phyloP scores from a whole-genome alignment of 2,797 vertebrate species.

The Cuniculus paca region DNA sequence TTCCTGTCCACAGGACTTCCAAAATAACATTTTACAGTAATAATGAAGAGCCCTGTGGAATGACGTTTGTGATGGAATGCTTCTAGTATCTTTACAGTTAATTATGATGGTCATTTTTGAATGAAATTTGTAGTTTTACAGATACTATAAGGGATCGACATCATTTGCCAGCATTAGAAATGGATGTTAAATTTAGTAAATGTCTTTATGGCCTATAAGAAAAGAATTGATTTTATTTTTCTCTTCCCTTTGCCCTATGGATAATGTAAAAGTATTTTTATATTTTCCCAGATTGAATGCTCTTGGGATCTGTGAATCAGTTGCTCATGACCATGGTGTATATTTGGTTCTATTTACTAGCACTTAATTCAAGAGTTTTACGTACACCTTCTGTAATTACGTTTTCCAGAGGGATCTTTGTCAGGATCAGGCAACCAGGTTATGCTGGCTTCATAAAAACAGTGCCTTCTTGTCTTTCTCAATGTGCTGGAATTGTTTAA shows the following conservation, averaged over 20 bases:
- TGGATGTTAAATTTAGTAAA: neutral
- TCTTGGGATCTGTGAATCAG: neutral
- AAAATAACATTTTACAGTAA: neutral
- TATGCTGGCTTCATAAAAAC: neutral
- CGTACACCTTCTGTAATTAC: neutral
- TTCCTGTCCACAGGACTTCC: neutral
- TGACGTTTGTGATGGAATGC: neutral
- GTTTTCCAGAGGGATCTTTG: neutral
- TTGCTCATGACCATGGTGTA: fast-evolving
- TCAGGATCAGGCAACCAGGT: neutral
- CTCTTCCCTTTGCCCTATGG: neutral
- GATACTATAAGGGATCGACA: neutral
- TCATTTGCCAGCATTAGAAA: neutral
- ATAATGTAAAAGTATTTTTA: neutral
- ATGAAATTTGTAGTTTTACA: slow-evolving; percentile 24
- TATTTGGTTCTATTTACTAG: neutral
- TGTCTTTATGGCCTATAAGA: neutral
- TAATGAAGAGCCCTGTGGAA: neutral
- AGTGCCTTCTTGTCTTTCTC: neutral
- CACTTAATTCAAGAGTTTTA: neutral
- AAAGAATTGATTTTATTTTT: neutral
- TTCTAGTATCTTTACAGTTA: neutral
- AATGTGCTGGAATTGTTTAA: neutral
- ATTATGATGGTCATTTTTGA: slow-evolving; percentile 17
- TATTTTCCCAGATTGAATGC: neutral